Percentiles rank a stretch among this genome's conserved stretches.
These are phyloP conservation scores for Augiades crinisus DNA, from an alignment of 2,888 invertebrate species.

Conservation along the genomic window DNA sequence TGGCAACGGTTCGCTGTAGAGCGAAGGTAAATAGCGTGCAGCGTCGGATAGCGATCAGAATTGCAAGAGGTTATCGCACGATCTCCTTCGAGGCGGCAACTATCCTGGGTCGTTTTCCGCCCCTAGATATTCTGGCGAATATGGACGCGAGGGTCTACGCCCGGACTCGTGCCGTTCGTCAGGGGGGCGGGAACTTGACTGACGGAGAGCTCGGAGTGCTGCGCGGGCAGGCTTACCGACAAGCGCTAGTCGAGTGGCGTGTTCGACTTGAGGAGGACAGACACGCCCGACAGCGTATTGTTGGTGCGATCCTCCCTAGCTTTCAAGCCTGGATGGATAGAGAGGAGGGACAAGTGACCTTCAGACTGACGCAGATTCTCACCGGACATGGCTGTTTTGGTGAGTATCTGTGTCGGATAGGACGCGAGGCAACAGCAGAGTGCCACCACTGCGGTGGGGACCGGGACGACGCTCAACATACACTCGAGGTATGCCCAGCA, in stretches of 20 bases:
- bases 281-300: background rate
- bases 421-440: too few relatives aligned
- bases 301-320: too few relatives aligned
- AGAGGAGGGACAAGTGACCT: background rate
- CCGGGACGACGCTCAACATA: too few relatives aligned
- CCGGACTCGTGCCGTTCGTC: background rate
- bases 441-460: too few relatives aligned
- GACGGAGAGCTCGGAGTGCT: background rate
- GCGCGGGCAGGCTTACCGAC: background rate
- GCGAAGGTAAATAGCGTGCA: background rate
- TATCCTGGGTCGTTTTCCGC: conserved; percentile 6
- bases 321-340: background rate
- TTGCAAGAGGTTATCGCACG: background rate
- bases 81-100: conserved; percentile 17
- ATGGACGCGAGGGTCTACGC: background rate
- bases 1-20: background rate
- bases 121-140: conserved; percentile 20
- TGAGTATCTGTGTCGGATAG: too few relatives aligned
- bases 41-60: background rate
- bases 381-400: too few relatives aligned
- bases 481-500: too few relatives aligned
- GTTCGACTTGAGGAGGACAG: background rate
- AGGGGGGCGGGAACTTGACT: background rate
- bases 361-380: too few relatives aligned
- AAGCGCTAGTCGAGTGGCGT: background rate